Evolutionary conservation across 2,888 invertebrate genomes (phyloP).

Genomic region (Lasioglossum calceatum): DNA sequence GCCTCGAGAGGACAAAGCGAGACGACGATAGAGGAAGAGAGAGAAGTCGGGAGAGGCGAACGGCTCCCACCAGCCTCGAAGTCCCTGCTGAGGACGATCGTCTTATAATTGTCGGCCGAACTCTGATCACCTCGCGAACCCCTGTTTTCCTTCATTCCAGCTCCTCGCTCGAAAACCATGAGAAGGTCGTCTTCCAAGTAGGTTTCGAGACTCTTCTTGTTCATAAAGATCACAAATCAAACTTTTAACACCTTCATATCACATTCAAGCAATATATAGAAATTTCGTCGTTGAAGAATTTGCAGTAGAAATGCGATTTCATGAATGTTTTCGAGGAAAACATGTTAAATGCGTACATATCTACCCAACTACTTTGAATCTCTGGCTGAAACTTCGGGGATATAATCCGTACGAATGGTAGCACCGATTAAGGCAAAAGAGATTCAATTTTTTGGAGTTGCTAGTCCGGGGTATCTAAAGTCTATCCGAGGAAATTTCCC

Average conservation of each 20-base stretch:
- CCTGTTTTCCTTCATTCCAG: background rate
- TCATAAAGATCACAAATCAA: background rate
- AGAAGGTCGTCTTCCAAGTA: background rate
- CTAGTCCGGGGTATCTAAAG: background rate
- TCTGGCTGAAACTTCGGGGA: background rate
- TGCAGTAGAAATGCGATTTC: background rate
- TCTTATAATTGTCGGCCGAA: conserved; percentile 59
- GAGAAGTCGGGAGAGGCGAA: conserved; percentile 8
- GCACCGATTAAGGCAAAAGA: background rate
- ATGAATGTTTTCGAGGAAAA: background rate
- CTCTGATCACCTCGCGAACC: conserved; percentile 45
- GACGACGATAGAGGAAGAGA: conserved; percentile 12
- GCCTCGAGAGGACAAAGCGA: conserved; percentile 52
- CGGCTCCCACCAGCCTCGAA: conserved; percentile 37
- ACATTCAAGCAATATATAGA: background rate
- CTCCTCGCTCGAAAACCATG: background rate
- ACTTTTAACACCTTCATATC: background rate
- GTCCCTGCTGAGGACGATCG: conserved; percentile 54
- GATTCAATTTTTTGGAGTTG: background rate
- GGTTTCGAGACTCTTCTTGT: background rate
- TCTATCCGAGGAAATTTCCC: conserved; percentile 5
- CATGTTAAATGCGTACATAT: background rate
- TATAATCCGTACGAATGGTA: background rate
- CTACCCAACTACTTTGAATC: background rate
- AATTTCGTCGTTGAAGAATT: background rate